phyloP scores from a whole-genome alignment of 2,797 vertebrate genomes.

The Acridotheres tristis region DNA sequence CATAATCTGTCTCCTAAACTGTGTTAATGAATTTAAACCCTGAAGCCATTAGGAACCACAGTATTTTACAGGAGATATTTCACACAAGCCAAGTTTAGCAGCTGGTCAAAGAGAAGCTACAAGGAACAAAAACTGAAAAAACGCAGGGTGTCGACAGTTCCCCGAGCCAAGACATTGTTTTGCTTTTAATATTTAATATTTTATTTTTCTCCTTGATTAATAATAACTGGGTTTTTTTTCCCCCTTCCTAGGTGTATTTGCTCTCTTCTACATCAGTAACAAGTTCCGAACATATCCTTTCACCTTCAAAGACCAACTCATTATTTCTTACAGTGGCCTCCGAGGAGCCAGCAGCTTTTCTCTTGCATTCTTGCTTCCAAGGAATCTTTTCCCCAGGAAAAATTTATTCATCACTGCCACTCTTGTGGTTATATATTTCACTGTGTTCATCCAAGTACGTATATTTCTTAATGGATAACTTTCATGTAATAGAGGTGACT shows the following conservation, averaged over 20 bases:
- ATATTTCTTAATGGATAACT: neutral
- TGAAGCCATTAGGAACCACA: neutral
- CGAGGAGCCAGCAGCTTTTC: slow-evolving; percentile 94
- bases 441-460: slow-evolving; percentile 92
- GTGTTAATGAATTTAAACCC: neutral
- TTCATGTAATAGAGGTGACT: neutral
- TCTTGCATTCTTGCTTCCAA: slow-evolving; percentile 90
- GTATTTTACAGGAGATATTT: neutral
- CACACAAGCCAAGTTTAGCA: neutral
- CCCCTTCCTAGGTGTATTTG: slow-evolving; percentile 83
- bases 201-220: neutral
- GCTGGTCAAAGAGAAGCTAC: neutral
- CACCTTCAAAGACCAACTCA: slow-evolving; percentile 92
- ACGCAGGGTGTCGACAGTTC: neutral
- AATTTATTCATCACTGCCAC: slow-evolving; percentile 92
- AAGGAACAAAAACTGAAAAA: neutral
- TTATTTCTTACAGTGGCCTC: slow-evolving; percentile 93
- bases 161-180: neutral
- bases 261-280: slow-evolving; percentile 92
- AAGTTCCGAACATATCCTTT: slow-evolving; percentile 93
- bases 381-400: slow-evolving; percentile 82
- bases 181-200: neutral
- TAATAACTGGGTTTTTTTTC: neutral
- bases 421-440: slow-evolving; percentile 91
- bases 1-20: neutral